Conservation (phyloP, 2,797 vertebrate genomes). For the Lepilemur septentrionalis region DNA sequence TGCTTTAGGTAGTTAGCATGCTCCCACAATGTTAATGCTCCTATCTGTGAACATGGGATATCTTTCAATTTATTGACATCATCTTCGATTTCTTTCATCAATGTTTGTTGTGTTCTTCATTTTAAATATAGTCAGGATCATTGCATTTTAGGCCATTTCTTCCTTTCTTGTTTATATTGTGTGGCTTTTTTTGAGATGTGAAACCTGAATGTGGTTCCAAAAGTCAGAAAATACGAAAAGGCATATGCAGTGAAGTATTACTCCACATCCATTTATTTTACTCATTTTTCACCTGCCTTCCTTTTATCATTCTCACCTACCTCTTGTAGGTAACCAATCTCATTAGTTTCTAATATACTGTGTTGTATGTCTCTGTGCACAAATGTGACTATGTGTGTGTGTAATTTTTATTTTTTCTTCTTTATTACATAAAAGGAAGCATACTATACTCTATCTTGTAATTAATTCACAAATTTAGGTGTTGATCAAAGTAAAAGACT, state of each 20-base stretch:
- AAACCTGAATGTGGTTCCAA: conserved; percentile 1
- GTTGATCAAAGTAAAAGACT: not conserved
- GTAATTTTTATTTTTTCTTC: not conserved
- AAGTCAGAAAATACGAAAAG: not conserved
- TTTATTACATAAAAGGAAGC: not conserved
- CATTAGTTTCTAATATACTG: not conserved
- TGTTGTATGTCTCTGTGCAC: not conserved
- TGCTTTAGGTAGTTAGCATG: not conserved
- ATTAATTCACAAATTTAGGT: not conserved
- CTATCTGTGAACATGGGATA: not conserved
- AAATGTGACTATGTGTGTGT: not conserved
- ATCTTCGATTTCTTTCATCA: not conserved
- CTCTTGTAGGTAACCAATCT: not conserved
- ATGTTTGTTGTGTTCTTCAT: conserved; percentile 8
- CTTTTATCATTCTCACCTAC: not conserved
- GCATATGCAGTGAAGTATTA: not conserved
- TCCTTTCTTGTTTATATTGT: conserved; percentile 4
- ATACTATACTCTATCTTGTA: not conserved
- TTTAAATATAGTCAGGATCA: not conserved
- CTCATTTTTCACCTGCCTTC: not conserved
- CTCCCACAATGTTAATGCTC: not conserved
- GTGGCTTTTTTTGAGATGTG: conserved; percentile 7
- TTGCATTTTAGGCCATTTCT: not conserved
- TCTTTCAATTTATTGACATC: not conserved
- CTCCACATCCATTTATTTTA: not conserved